Conservation (phyloP, 2,888 invertebrate species). For the Diloba caeruleocephala region DNA sequence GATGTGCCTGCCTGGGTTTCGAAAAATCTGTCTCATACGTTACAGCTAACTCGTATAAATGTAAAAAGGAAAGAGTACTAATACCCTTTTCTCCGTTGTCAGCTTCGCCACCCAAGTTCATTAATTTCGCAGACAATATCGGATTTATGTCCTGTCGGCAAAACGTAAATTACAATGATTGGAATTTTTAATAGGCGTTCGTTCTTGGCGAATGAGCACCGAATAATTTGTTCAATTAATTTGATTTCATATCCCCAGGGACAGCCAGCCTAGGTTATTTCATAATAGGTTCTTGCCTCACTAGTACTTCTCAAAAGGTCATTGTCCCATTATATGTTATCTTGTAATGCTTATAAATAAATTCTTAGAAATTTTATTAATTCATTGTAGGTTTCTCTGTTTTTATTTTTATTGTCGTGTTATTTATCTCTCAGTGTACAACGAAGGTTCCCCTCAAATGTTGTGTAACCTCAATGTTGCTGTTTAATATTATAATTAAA, state of each 20-base stretch:
- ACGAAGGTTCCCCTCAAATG: not conserved
- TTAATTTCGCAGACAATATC: constrained; percentile 55
- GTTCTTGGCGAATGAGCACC: constrained; percentile 30
- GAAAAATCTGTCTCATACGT: no score
- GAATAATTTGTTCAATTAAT: constrained; percentile 26
- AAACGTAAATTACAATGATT: constrained; percentile 47
- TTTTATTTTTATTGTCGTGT: no score
- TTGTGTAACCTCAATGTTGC: constrained; percentile 14
- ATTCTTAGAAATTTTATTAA: no score
- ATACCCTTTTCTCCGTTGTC: constrained; percentile 42
- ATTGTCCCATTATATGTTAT: constrained; percentile 7
- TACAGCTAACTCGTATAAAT: constrained; percentile 26
- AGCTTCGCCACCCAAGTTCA: constrained; percentile 45
- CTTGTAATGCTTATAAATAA: constrained; percentile 20
- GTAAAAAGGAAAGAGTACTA: constrained; percentile 30
- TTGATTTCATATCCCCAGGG: constrained; percentile 17
- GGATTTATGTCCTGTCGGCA: constrained; percentile 46
- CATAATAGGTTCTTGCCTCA: not conserved
- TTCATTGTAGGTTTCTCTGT: no score
- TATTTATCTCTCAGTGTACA: no score
- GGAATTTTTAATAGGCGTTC: constrained; percentile 51
- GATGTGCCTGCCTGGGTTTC: no score
- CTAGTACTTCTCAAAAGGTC: constrained; percentile 10
- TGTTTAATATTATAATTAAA: constrained; percentile 24
- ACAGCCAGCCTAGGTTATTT: not conserved